Conservation (phyloP, 1,140 invertebrate species). For the Drosophila ironensis region DNA sequence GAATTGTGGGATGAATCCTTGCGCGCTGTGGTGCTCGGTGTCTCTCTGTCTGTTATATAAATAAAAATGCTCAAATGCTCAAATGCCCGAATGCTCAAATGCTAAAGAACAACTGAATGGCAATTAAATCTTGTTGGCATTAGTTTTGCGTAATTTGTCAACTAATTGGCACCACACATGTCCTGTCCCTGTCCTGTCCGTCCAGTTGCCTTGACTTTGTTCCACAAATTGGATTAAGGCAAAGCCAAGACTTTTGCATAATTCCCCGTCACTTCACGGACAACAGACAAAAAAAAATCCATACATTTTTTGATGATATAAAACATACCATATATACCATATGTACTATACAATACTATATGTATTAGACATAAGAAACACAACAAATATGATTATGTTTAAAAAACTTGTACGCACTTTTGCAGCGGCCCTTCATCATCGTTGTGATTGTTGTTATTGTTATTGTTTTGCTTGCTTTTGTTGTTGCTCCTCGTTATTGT, state of each 20-base stretch:
- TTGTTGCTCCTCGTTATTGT: not conserved
- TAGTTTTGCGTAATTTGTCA: constrained; percentile 78
- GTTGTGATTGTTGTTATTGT: constrained; percentile 4
- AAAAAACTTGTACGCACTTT: constrained; percentile 27
- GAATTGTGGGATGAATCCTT: constrained; percentile 3
- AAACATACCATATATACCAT: too few species aligned
- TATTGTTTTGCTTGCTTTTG: not conserved
- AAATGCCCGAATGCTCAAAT: constrained; percentile 18
- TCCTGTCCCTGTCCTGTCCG: not conserved
- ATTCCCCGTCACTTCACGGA: constrained; percentile 8
- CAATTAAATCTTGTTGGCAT: constrained; percentile 43
- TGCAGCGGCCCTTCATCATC: constrained; percentile 28
- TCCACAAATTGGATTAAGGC: constrained; percentile 68
- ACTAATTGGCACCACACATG: constrained; percentile 58
- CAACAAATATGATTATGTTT: too few species aligned
- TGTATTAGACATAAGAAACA: too few species aligned
- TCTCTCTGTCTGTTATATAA: constrained; percentile 63
- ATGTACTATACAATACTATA: too few species aligned
- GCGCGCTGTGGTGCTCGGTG: constrained; percentile 25
- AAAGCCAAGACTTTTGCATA: constrained; percentile 43
- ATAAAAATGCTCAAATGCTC: constrained; percentile 37
- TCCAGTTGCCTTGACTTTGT: constrained; percentile 9
- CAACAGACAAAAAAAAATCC: not conserved
- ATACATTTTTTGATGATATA: too few species aligned
- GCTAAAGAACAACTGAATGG: constrained; percentile 5